These are phyloP conservation scores for Epinotia demarniana DNA, from an alignment of 2,888 invertebrate genomes.

Conservation along the genomic window DNA sequence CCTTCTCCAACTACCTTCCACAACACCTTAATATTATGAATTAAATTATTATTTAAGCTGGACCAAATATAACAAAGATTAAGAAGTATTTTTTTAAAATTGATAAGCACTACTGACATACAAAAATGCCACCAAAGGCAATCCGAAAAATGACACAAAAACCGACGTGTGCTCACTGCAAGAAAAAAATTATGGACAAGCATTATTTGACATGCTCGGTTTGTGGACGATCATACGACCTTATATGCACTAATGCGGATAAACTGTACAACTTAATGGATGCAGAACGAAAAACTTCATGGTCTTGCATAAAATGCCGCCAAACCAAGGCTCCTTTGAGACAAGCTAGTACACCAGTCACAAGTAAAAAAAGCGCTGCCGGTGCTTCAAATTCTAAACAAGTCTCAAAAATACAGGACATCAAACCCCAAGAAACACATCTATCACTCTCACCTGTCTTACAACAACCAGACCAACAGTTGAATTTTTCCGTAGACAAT, in stretches of 20 bases:
- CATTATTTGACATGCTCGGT: not conserved
- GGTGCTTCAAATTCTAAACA: not conserved
- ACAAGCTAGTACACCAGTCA: no score
- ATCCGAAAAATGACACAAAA: not conserved
- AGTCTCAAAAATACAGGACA: not conserved
- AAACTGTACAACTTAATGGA: not conserved
- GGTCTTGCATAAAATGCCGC: no score
- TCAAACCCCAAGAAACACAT: not conserved
- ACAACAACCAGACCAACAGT: constrained; percentile 4
- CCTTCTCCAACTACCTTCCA: no score
- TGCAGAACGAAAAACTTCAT: not conserved
- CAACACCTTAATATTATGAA: not conserved
- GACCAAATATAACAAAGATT: not conserved
- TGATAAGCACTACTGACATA: not conserved
- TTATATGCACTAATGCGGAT: not conserved
- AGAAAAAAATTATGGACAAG: not conserved
- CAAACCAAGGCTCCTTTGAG: no score
- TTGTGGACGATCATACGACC: not conserved
- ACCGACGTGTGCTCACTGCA: no score
- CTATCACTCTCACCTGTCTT: not conserved
- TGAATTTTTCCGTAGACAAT: not conserved
- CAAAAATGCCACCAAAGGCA: not conserved
- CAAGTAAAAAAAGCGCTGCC: no score
- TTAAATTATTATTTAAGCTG: not conserved
- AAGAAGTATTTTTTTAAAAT: not conserved